Percentiles rank a stretch among this genome's conserved stretches.
Evolutionary conservation across 2,113 vertebrate species (phyloP).

Genomic region (Smithornis capensis): DNA sequence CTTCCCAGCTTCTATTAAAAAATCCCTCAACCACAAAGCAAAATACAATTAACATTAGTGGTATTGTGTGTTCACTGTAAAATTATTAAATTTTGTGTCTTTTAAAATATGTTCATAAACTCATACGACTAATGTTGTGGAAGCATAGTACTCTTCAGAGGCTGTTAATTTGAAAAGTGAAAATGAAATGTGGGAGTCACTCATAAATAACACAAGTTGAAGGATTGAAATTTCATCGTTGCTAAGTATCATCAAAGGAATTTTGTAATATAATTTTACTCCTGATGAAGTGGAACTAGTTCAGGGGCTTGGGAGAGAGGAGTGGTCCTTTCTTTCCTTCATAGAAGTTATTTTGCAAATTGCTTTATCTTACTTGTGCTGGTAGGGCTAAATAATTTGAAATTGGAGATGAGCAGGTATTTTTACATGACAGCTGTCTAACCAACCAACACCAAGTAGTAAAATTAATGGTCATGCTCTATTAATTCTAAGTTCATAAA

Average conservation of each 20-base stretch:
- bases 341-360: background rate
- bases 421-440: background rate
- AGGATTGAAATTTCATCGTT: background rate
- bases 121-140: background rate
- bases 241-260: background rate
- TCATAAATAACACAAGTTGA: background rate
- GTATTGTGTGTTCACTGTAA: background rate
- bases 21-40: background rate
- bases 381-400: background rate
- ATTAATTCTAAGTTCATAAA: background rate
- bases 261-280: background rate
- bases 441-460: background rate
- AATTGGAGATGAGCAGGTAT: background rate
- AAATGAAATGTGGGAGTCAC: background rate
- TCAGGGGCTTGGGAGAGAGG: background rate
- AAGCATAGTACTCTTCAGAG: background rate
- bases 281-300: background rate
- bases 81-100: background rate
- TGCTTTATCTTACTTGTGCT: background rate
- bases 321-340: background rate
- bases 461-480: background rate
- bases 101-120: background rate
- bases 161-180: background rate
- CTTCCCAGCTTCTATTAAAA: background rate
- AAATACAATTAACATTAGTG: background rate